Evolutionary conservation across 2,797 vertebrate species (phyloP), one percentile per base, ranked within the genome.

Genomic region (Clamator glandarius): DNA sequence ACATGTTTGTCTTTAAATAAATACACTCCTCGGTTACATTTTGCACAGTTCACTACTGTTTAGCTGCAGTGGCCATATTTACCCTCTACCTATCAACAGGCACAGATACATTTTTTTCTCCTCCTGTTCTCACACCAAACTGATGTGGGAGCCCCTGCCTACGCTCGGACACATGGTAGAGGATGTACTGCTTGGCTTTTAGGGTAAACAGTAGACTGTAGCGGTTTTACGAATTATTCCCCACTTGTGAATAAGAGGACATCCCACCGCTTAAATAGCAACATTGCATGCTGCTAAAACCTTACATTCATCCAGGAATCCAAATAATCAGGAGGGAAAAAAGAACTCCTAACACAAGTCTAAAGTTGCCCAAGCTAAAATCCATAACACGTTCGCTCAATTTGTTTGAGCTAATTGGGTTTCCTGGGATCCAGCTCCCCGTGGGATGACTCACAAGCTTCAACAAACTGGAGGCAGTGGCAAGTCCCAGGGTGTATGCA

Each of bases 321-420:
- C 62, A 93, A 88, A 76, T 33, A 90, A 84, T n/a, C 73, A 19
- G 48, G 28, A 62, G 29, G 7, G 0, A 9, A 33, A 79, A 55
- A 79, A 55, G 36, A 39, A 31, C 9, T 21, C 36, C 50, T 62
- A 83, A 41, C 75, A 76, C 55, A 78, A 76, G 91, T 78, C 91
- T 86, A 76, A 75, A 73, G 91, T 69, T 58, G 73, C 82, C 91
- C 84, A 44, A 85, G 80, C 89, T 92, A 64, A 90, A 95, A 95
- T 50, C 48, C 74, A 25, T 58, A 73, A 79, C 84, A 88, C 19
- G 3, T 88, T 95, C 94, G 90, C 91, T 96, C 95, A 87, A 62
- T 90, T 93, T 97, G 89, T 92, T 85, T 69, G 84, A 95, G 84
- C 80, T 96, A 96, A 96, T 93, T 96, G 89, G 92, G 88, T 89